Base-by-base conservation (phyloP, 1,140 invertebrate species). In the Sminthurinus signatus region DNA sequence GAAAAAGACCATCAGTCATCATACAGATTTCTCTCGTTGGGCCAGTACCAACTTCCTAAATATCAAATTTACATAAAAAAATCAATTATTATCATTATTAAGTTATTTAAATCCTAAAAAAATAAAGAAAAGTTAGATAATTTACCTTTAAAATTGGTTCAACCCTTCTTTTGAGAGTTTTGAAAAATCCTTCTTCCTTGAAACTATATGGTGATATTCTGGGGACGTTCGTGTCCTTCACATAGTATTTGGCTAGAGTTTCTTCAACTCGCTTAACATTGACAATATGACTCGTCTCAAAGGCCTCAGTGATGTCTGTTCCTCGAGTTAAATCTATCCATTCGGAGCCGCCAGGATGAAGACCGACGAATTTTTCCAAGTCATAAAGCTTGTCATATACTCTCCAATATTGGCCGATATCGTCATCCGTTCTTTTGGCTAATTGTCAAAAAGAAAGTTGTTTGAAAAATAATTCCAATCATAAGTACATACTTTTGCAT, bases 311-410 rank as follows among this genome's bases (percentile, higher is more conserved):
- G 29, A 89, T 88, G 70, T 89, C 88, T 0, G 82, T 86, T 0
- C 84, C 84, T 76, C 84, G 83, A 2, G 87, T 88, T 2, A 85
- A 59, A 58, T 79, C 72, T 8, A 91, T 74, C 88, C 88, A 91
- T 72, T 88, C 84, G 12, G 75, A 54, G 17, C 89, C 89, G 31
- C 89, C 90, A n/a, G 89, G 89, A 80, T 93, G 90, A 21, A 73
- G 80, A 0, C 80, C 64, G 0, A 85, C 75, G 72, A 89, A 93
- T 21, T 78, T 76, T 4, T 76, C 79, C 17, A 93, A 77, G 75
- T 92, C 85, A 73, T 92, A 92, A 0, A 93, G 78, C 43, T 79
- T 78, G 75, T 91, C 81, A 67, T 84, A 81, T 17, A 92, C 81
- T 60, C 90, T 78, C 90, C 90, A 93, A 0, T 89, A 76, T 8